These are phyloP conservation scores for Camponotus floridanus DNA, from an alignment of 1,140 invertebrate species.

Conservation along the genomic window DNA sequence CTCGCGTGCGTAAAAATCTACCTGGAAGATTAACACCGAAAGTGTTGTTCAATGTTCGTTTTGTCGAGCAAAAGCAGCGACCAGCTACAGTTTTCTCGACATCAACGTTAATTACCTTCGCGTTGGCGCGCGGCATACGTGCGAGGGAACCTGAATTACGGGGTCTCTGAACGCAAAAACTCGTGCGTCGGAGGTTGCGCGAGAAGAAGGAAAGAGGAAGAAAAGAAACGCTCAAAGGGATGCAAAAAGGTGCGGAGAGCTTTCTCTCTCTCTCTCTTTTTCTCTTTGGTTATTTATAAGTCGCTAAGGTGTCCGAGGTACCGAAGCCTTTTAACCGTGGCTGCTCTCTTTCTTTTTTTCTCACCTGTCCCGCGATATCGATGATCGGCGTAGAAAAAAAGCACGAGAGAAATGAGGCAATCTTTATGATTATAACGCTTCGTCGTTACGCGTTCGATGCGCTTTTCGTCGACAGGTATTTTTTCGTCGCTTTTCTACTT, in stretches of 20 bases:
- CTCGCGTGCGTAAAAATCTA: neutral
- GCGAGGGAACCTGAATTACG: conserved; percentile 75
- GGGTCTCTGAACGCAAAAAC: conserved; percentile 72
- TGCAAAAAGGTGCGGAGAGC: conserved; percentile 57
- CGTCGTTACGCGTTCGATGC: conserved; percentile 49
- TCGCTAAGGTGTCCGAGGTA: conserved; percentile 53
- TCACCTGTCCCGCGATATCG: conserved; percentile 9
- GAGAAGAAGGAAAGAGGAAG: conserved; percentile 10
- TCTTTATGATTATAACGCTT: conserved; percentile 65
- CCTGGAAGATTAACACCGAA: conserved; percentile 23
- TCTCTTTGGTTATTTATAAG: conserved; percentile 71
- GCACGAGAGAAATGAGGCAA: conserved; percentile 22
- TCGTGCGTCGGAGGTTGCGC: conserved; percentile 59
- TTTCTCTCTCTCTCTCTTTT: too few relatives aligned
- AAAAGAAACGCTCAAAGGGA: conserved; percentile 68
- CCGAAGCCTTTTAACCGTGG: conserved; percentile 55
- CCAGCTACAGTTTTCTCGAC: conserved; percentile 11
- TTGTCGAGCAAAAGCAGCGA: conserved; percentile 16
- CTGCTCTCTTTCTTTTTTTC: conserved; percentile 25
- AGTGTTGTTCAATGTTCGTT: neutral
- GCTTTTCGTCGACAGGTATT: neutral
- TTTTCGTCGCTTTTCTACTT: neutral
- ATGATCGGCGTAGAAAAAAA: conserved; percentile 45
- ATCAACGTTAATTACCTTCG: conserved; percentile 70
- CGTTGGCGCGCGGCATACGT: conserved; percentile 65